Evolutionary conservation across 2,888 invertebrate species (phyloP), one percentile per base, ranked within the genome.

Genomic region (Notocelia uddmanniana): DNA sequence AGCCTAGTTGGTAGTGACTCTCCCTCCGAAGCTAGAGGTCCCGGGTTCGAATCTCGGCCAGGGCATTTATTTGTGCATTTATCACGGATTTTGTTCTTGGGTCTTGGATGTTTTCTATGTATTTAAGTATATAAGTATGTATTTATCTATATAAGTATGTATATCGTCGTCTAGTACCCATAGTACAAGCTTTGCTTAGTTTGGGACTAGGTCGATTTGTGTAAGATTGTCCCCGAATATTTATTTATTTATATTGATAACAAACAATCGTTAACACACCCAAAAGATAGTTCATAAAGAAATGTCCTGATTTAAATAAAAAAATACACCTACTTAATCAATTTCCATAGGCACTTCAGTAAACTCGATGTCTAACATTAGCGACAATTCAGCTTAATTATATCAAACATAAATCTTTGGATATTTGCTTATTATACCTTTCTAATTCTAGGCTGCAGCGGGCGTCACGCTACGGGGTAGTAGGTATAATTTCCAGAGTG

Each of bases 361-460:
- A 79, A 80, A 81, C 83, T 81, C 81, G 79, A 85, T 81, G 79
- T 79, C 74, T 70, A 78, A 79, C 76, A 80, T 81, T 80, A 83
- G 76, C 78, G 75, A 78, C 78, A 78, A 82, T 80, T 84, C 80
- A 76, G 76, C 80, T 86, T 89, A 88, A 90, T 91, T 89, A 89
- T 89, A 86, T 83, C 75, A 76, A 85, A 81, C 89, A 89, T 89
- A 89, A 90, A 89, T 89, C 90, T 85, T 76, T 72, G 83, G 82
- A 89, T 88, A 88, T 90, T 90, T 87, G 83, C 83, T 85, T 88
- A 85, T 89, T 90, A 90, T 86, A 79, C 82, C 80, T 83, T 81
- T 83, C 83, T 90, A 92, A 90, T 90, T 80, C 81, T 84, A 88
- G 87, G 88, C 80, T 81, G 76, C 79, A 73, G 73, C 76, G 76